Evolutionary conservation across 2,113 vertebrate species (phyloP).

Genomic region (Silurus glanis): DNA sequence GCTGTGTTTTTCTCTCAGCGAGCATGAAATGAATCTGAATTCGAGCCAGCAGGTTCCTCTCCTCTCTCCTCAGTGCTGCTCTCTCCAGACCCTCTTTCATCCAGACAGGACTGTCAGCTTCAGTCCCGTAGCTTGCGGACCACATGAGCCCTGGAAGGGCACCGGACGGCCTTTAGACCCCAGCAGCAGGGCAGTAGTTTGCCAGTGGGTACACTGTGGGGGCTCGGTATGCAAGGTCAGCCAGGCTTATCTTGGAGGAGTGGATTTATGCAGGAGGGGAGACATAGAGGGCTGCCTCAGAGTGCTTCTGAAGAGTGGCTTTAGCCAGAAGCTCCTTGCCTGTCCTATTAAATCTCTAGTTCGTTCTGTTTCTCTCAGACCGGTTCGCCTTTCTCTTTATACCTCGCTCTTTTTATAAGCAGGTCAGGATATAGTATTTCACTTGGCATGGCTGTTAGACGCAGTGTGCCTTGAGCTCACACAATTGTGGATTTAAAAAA

Average conservation of each 20-base stretch:
- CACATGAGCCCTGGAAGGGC: slow-evolving; percentile 38
- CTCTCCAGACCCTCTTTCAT: neutral
- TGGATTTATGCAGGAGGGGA: slow-evolving; percentile 50
- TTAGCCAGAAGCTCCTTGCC: slow-evolving; percentile 37
- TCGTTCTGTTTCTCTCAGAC: slow-evolving; percentile 40
- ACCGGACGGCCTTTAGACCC: slow-evolving; percentile 41
- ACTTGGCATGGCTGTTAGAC: neutral
- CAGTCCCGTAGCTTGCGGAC: slow-evolving; percentile 28
- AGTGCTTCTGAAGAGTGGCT: slow-evolving; percentile 38
- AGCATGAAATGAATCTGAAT: slow-evolving; percentile 52
- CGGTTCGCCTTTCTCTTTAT: slow-evolving; percentile 41
- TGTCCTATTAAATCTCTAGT: slow-evolving; percentile 40
- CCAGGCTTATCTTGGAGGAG: slow-evolving; percentile 43
- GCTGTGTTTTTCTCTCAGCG: slow-evolving; percentile 24
- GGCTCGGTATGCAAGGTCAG: slow-evolving; percentile 34
- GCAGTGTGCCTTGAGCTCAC: neutral
- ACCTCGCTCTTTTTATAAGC: slow-evolving; percentile 40
- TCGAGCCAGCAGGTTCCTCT: slow-evolving; percentile 45
- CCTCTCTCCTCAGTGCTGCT: neutral
- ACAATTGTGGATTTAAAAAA: slow-evolving; percentile 21
- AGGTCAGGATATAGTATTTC: slow-evolving; percentile 6
- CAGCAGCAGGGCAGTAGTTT: slow-evolving; percentile 41
- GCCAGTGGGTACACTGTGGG: slow-evolving; percentile 40
- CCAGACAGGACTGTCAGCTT: slow-evolving; percentile 30
- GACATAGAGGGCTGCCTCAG: slow-evolving; percentile 36